Evolutionary conservation across 1,140 invertebrate species (phyloP).

Genomic region (Nixonia krombeini): DNA sequence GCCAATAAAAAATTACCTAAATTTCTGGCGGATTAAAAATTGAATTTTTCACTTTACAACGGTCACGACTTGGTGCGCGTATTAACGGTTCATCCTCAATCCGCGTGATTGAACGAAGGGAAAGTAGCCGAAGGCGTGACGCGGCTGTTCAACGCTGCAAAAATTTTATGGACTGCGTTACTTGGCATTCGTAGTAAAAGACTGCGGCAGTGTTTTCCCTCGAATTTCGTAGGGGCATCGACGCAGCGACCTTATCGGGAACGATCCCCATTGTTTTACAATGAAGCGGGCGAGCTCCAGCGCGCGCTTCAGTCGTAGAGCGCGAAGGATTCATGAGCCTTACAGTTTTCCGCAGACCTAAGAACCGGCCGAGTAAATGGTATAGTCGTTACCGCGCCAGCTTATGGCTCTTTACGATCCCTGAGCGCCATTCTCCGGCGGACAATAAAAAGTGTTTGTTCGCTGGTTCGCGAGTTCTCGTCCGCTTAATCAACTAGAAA

Average conservation of each 20-base stretch:
- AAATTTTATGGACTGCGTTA: too few relatives aligned
- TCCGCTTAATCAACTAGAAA: constrained; percentile 2
- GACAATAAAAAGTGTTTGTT: constrained; percentile 5
- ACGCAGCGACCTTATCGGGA: not conserved
- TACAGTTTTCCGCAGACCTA: not conserved
- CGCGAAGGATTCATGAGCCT: not conserved
- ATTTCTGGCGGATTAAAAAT: too few relatives aligned
- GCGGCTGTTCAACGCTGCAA: too few relatives aligned
- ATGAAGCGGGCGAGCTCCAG: too few relatives aligned
- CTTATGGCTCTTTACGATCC: constrained; percentile 6
- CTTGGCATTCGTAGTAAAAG: too few relatives aligned
- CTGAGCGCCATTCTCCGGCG: not conserved
- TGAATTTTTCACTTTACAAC: too few relatives aligned
- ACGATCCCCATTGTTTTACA: not conserved
- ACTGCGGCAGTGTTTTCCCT: not conserved
- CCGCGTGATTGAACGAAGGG: too few relatives aligned
- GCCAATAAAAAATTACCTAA: too few relatives aligned
- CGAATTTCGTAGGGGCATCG: not conserved
- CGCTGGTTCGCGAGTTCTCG: not conserved
- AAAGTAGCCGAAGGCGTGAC: too few relatives aligned
- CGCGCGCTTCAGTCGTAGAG: not conserved
- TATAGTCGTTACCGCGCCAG: not conserved
- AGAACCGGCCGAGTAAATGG: not conserved
- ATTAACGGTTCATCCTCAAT: too few relatives aligned
- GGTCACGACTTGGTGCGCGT: too few relatives aligned